Evolutionary conservation across 1,140 invertebrate genomes (phyloP).

Genomic region (Tetranychus urticae): DNA sequence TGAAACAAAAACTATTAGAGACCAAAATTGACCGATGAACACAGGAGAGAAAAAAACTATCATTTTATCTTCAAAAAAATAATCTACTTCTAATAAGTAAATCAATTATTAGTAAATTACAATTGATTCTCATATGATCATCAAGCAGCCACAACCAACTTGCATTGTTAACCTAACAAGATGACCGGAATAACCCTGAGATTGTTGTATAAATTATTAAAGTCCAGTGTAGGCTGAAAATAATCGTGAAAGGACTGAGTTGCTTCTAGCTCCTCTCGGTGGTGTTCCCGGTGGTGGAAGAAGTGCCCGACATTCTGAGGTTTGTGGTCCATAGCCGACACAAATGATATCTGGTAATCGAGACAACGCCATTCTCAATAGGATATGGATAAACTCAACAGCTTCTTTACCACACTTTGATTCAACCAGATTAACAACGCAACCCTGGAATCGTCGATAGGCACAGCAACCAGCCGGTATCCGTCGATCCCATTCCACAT

Average conservation of each 20-base stretch:
- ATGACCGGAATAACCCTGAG: no score
- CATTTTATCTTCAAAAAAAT: no score
- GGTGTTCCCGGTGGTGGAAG: constrained; percentile 2
- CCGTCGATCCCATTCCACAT: constrained; percentile 14
- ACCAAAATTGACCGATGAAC: no score
- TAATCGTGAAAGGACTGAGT: constrained; percentile 9
- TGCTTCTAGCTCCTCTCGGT: constrained; percentile 8
- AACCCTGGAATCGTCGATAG: constrained; percentile 6
- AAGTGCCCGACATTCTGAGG: constrained; percentile 1
- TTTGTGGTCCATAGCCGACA: constrained; percentile 4
- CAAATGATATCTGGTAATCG: constrained; percentile 15
- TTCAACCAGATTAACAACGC: constrained; percentile 12
- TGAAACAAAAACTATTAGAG: no score
- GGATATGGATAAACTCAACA: constrained; percentile 6
- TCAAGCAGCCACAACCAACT: no score
- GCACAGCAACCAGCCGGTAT: constrained; percentile 15
- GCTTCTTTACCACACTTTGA: constrained; percentile 15
- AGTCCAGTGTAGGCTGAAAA: constrained; percentile 13
- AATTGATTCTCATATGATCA: no score
- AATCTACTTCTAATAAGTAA: no score
- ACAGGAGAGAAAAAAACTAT: no score
- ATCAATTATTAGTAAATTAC: no score
- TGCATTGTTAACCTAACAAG: no score
- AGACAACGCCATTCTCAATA: constrained; percentile 14
- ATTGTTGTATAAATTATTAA: neutral